Conservation (phyloP, 2,113 vertebrate species). For the Platichthys stellatus region DNA sequence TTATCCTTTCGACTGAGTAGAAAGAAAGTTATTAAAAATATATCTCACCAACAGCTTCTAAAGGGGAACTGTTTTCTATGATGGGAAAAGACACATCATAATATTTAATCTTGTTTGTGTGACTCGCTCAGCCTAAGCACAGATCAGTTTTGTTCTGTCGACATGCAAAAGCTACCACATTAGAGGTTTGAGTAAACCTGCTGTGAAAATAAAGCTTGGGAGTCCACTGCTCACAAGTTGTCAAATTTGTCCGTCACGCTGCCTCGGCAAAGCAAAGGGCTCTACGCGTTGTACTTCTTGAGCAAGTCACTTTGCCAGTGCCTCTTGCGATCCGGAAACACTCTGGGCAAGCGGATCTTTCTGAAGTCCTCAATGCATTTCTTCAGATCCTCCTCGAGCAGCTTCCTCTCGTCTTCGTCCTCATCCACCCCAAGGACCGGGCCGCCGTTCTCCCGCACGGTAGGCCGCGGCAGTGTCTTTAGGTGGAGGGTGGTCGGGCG, state of each 20-base stretch:
- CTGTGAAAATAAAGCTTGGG: background rate
- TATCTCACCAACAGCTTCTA: slow-evolving; percentile 35
- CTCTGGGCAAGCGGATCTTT: slow-evolving; percentile 80
- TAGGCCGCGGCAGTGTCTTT: slow-evolving; percentile 72
- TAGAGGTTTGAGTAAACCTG: slow-evolving; percentile 31
- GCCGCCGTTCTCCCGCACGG: slow-evolving; percentile 72
- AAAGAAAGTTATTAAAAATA: slow-evolving; percentile 27
- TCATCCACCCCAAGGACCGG: slow-evolving; percentile 50
- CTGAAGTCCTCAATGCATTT: slow-evolving; percentile 85
- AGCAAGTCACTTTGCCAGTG: slow-evolving; percentile 86
- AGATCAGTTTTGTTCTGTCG: slow-evolving; percentile 24
- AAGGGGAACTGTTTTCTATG: background rate
- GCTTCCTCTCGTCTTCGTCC: slow-evolving; percentile 81
- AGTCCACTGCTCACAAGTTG: background rate
- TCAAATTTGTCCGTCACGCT: background rate
- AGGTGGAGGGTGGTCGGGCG: slow-evolving; percentile 75
- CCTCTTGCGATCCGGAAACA: slow-evolving; percentile 85
- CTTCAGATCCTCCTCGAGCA: slow-evolving; percentile 83
- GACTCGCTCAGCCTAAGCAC: slow-evolving; percentile 39
- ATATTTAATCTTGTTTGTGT: background rate
- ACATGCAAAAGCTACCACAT: slow-evolving; percentile 55
- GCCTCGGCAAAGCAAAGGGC: background rate
- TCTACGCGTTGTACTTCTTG: slow-evolving; percentile 83
- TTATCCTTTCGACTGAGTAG: slow-evolving; percentile 19
- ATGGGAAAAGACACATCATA: slow-evolving; percentile 21